Conservation (phyloP, 2,113 vertebrate genomes). For the Scolopax mira region DNA sequence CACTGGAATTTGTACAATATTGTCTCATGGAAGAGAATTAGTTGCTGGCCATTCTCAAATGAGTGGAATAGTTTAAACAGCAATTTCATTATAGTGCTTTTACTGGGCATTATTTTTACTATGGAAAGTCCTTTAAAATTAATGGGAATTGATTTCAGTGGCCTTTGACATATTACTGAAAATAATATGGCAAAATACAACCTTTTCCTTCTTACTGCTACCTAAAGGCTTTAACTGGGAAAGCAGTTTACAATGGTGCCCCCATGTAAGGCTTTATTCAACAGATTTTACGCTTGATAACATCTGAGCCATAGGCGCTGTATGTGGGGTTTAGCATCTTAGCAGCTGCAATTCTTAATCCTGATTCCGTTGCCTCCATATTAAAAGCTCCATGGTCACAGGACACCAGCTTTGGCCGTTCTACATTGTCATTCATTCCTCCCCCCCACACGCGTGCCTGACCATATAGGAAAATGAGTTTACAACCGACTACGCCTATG, state of each 20-base stretch:
- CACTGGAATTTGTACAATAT: background rate
- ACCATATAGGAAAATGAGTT: constrained; percentile 42
- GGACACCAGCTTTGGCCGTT: constrained; percentile 35
- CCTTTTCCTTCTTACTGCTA: constrained; percentile 48
- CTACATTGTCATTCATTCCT: constrained; percentile 61
- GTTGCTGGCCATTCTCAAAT: constrained; percentile 11
- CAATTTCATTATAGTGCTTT: constrained; percentile 53
- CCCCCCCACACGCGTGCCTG: constrained; percentile 9
- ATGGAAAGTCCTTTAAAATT: constrained; percentile 64
- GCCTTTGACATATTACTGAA: constrained; percentile 70
- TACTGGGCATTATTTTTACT: constrained; percentile 66
- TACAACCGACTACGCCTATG: background rate
- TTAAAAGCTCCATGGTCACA: constrained; percentile 64
- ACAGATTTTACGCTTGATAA: constrained; percentile 69
- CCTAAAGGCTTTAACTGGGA: constrained; percentile 66
- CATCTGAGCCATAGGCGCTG: constrained; percentile 59
- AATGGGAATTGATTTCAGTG: constrained; percentile 71
- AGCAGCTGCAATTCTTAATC: constrained; percentile 72
- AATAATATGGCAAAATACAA: constrained; percentile 63
- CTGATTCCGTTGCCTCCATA: constrained; percentile 72
- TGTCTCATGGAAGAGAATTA: background rate
- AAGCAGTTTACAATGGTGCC: constrained; percentile 66
- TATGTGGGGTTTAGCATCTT: constrained; percentile 68
- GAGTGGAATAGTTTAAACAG: constrained; percentile 40
- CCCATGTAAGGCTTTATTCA: constrained; percentile 66